Conservation (phyloP, 2,888 invertebrate species). For the Microctonus brassicae region DNA sequence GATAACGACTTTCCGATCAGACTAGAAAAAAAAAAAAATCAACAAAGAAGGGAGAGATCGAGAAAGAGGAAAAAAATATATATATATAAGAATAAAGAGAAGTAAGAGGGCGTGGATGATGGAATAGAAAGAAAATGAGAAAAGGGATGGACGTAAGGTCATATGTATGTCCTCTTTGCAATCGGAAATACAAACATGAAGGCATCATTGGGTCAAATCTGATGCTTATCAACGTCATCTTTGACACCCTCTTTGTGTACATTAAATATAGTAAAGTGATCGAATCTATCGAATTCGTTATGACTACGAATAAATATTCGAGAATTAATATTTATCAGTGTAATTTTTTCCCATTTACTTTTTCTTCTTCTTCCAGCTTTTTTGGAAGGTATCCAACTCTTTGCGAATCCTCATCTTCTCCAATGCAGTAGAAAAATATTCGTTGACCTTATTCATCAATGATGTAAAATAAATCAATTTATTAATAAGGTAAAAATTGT, state of each 20-base stretch:
- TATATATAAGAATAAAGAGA: slow-evolving; percentile 9
- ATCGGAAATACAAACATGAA: slow-evolving; percentile 45
- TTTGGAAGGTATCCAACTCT: slow-evolving; percentile 56
- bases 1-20: slow-evolving; percentile 41
- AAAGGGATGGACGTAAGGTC: background rate
- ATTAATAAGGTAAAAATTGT: too few species aligned
- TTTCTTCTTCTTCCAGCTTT: slow-evolving; percentile 34
- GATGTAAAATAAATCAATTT: too few species aligned
- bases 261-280: background rate
- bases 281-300: background rate
- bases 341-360: too few species aligned
- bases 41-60: background rate
- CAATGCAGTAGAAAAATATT: background rate
- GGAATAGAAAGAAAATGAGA: background rate
- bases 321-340: too few species aligned
- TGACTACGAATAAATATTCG: background rate
- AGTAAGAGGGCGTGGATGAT: slow-evolving; percentile 26
- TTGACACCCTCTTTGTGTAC: slow-evolving; percentile 29
- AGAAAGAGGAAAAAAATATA: slow-evolving; percentile 17
- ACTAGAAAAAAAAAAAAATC: background rate
- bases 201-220: slow-evolving; percentile 43
- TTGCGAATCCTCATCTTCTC: background rate
- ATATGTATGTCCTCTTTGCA: slow-evolving; percentile 33
- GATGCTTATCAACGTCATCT: slow-evolving; percentile 50
- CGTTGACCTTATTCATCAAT: background rate